Evolutionary conservation across 2,888 invertebrate genomes (phyloP).

Genomic region (Sussaba pulchella): DNA sequence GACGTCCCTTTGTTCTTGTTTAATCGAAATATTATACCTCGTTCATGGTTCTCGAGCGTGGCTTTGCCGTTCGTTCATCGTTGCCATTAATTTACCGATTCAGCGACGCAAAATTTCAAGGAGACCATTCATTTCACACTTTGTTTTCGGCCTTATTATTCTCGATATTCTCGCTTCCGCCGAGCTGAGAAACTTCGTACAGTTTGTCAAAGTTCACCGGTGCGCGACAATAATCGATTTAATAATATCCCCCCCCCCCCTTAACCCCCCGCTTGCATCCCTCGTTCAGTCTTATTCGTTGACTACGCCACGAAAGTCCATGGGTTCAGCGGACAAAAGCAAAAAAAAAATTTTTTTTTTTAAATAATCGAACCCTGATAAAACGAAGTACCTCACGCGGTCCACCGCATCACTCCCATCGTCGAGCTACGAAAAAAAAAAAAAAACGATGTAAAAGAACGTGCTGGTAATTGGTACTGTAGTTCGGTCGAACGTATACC

Average conservation of each 20-base stretch:
- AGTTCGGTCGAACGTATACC: not conserved
- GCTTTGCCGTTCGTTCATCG: constrained; percentile 48
- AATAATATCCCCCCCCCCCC: constrained; percentile 8
- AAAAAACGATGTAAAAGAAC: not conserved
- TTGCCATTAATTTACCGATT: constrained; percentile 41
- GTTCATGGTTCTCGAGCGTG: constrained; percentile 64
- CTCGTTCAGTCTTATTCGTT: constrained; percentile 4
- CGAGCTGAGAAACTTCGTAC: constrained; percentile 47
- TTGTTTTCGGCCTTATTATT: constrained; percentile 21
- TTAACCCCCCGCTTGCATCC: too few relatives aligned
- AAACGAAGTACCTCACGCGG: constrained; percentile 20
- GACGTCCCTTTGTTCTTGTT: constrained; percentile 75
- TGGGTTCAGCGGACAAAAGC: not conserved
- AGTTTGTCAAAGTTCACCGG: not conserved
- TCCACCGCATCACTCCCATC: constrained; percentile 26
- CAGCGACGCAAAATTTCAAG: not conserved
- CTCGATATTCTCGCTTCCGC: constrained; percentile 39
- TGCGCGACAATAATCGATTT: constrained; percentile 30
- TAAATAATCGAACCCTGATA: constrained; percentile 32
- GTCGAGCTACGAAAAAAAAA: constrained; percentile 18
- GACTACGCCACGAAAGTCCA: constrained; percentile 15
- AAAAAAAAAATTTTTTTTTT: not conserved
- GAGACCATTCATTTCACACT: constrained; percentile 16
- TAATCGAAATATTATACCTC: constrained; percentile 77
- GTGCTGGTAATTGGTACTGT: constrained; percentile 53